Base-by-base conservation (phyloP, 2,888 invertebrate genomes). In the Drosophila mimica region DNA sequence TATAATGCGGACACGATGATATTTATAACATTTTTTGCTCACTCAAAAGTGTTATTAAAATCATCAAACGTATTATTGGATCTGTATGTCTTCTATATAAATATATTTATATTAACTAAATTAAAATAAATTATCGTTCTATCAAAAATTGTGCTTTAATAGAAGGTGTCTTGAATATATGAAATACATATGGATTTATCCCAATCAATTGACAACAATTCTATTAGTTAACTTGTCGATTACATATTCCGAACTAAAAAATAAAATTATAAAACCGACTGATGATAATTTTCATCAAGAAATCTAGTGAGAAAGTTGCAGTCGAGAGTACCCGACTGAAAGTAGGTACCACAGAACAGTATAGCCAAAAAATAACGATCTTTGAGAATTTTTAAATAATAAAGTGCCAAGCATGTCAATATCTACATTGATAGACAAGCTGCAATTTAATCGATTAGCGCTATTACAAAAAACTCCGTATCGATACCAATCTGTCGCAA, bases 21-120 rank as follows among this genome's bases (percentile, higher is more conserved):
- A 58, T 68, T 64, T 52, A 36, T 88, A 89, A 89, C 87, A 87
- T 87, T 86, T 88, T 83, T 72, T 86, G 89, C 86, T 86, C 86
- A 86, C 86, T 83, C 25, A 9, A 67, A 83, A 89, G 81, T 86
- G 89, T 86, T 89, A 82, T 65, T 72, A 30, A 70, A 57, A 63
- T 60, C 80, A 9, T 71, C 75, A 34, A 40, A 20, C 20, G 57
- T 31, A 31, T 31, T 31, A 20, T 15, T 43, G 17, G 57, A 43
- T 25, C 15, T 43, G 46, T 48, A 51, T 43, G 34, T 66, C 36
- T 43, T 25, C 34, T 60, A 30, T 67, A 36, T 33, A n/a, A 56
- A 49, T 62, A 54, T 68, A 8, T 43, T 25, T 52, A 60, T 67
- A 57, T 43, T 34, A 48, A 52, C 28, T 11, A 60, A 68, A 63